Percentiles rank a stretch among this genome's conserved stretches.
Evolutionary conservation across 2,113 vertebrate genomes (phyloP).

Genomic region (Tragelaphus imberbis): DNA sequence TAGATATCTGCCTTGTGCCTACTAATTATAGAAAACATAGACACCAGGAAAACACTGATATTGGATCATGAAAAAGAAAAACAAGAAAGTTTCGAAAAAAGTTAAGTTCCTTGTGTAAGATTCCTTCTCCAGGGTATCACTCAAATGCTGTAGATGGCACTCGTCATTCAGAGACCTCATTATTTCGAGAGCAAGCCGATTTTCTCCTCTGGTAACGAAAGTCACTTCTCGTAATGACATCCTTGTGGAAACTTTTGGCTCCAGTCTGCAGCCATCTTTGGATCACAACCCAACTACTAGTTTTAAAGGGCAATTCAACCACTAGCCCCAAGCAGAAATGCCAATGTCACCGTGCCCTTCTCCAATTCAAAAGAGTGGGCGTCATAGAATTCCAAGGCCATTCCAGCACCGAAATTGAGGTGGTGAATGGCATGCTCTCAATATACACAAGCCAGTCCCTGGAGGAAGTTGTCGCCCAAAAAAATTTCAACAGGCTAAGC

Average conservation of each 20-base stretch:
- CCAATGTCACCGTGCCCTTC: conserved; percentile 52
- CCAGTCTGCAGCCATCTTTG: conserved; percentile 27
- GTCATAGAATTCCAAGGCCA: conserved; percentile 9
- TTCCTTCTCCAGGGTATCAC: too few species aligned
- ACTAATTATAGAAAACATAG: background rate
- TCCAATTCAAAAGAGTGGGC: conserved; percentile 40
- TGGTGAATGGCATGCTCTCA: conserved; percentile 28
- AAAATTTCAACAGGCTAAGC: conserved; percentile 30
- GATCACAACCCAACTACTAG: conserved; percentile 29
- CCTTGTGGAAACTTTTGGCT: conserved; percentile 56
- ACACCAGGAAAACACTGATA: background rate
- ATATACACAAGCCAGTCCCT: conserved; percentile 22
- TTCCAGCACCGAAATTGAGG: conserved; percentile 1
- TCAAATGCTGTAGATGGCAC: background rate
- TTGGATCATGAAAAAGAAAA: background rate
- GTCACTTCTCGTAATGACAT: conserved; percentile 38
- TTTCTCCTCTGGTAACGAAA: conserved; percentile 1
- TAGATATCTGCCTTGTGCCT: background rate
- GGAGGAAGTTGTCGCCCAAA: conserved; percentile 39
- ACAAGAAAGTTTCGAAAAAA: background rate
- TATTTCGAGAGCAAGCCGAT: background rate
- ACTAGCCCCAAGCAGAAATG: conserved; percentile 44
- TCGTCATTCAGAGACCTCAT: background rate
- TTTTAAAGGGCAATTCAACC: conserved; percentile 60
- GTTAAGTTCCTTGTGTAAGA: background rate